These are phyloP conservation scores for Ispidina picta DNA, from an alignment of 2,797 vertebrate species.

Conservation along the genomic window DNA sequence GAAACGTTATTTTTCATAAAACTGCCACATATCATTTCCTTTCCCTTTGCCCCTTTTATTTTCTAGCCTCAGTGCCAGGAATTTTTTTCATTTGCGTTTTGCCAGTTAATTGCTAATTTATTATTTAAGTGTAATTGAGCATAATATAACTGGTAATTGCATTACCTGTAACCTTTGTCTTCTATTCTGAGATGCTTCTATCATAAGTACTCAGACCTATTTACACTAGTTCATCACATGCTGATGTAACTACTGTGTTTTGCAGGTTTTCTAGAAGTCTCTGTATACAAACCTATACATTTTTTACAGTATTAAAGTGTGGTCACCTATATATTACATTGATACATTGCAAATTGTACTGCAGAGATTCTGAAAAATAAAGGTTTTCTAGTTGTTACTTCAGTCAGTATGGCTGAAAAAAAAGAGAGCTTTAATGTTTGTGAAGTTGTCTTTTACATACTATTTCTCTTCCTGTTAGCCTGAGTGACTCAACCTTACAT, in stretches of 20 bases:
- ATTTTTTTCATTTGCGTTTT: neutral
- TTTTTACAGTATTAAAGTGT: neutral
- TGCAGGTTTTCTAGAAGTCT: neutral
- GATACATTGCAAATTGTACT: neutral
- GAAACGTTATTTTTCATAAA: neutral
- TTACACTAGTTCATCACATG: neutral
- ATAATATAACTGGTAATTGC: neutral
- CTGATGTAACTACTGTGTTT: neutral
- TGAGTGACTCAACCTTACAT: neutral
- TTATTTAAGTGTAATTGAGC: neutral
- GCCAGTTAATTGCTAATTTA: neutral
- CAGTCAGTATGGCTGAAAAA: neutral
- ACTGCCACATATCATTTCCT: neutral
- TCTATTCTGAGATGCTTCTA: neutral
- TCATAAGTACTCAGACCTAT: neutral
- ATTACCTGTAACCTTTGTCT: neutral
- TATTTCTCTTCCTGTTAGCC: neutral
- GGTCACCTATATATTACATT: neutral
- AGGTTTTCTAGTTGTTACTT: neutral
- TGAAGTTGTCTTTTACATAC: neutral
- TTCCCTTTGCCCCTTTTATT: neutral
- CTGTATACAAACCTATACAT: neutral
- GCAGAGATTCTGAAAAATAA: neutral
- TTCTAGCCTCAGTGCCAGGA: neutral
- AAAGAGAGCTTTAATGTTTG: neutral